Evolutionary conservation across 2,113 vertebrate species (phyloP).

Genomic region (Forbesichthys papilliferus): DNA sequence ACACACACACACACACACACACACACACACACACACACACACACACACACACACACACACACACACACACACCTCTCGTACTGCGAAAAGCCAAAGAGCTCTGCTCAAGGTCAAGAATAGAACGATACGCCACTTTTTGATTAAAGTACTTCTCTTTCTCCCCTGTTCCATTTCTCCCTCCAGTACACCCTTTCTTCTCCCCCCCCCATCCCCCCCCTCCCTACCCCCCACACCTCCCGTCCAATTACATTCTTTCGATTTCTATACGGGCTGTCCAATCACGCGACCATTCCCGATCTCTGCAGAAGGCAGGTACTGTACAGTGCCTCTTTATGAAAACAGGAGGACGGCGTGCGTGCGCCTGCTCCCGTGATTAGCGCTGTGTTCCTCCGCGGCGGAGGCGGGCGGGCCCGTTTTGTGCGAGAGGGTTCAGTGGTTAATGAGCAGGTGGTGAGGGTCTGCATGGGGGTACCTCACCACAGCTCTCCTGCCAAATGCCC

Average conservation of each 20-base stretch:
- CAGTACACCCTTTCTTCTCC: not conserved
- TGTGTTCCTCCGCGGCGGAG: constrained; percentile 27
- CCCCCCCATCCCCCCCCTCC: not conserved
- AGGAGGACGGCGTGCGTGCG: constrained; percentile 15
- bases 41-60: no score
- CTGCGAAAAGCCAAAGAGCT: not conserved
- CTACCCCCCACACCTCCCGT: not conserved
- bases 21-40: no score
- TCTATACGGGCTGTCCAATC: constrained; percentile 41
- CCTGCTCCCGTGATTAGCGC: constrained; percentile 42
- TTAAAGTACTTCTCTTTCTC: constrained; percentile 13
- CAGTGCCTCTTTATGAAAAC: constrained; percentile 3
- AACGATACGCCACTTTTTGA: not conserved
- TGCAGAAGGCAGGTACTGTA: constrained; percentile 20
- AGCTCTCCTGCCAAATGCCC: constrained; percentile 12
- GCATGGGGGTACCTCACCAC: constrained; percentile 12
- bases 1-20: no score
- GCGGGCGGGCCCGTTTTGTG: constrained; percentile 38
- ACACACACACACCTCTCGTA: no score
- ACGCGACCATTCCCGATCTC: constrained; percentile 35
- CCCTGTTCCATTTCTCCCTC: constrained; percentile 4
- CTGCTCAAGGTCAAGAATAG: not conserved
- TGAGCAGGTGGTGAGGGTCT: constrained; percentile 52
- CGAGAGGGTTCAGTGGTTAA: constrained; percentile 53
- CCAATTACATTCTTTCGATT: not conserved